Conservation (phyloP, 2,797 vertebrate genomes). For the Myotis pilosus region DNA sequence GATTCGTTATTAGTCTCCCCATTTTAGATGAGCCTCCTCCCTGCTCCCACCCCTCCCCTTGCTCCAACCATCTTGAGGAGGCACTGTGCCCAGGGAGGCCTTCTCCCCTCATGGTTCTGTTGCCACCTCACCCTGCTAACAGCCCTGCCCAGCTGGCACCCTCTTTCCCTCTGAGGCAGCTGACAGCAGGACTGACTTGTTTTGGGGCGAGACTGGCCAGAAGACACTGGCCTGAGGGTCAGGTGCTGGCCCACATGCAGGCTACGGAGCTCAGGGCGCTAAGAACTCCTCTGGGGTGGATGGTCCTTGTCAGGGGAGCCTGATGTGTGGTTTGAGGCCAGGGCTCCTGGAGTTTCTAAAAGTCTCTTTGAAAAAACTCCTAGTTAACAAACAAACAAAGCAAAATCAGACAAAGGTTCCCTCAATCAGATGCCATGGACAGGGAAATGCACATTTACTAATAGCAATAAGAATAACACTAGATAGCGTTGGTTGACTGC, state of each 20-base stretch:
- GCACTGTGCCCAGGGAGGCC: neutral
- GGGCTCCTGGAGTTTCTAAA: neutral
- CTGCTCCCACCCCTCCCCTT: neutral
- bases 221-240: rapidly evolving
- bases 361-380: neutral
- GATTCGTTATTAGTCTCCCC: slow-evolving; percentile 70
- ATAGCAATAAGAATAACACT: neutral
- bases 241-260: neutral
- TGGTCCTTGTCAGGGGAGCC: too few species aligned
- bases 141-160: rapidly evolving
- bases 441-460: neutral
- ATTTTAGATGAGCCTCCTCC: neutral
- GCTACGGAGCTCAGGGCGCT: neutral
- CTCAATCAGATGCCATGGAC: neutral
- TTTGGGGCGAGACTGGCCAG: neutral
- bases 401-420: neutral
- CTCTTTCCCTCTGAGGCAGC: neutral
- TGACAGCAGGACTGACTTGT: neutral
- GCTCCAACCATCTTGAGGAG: neutral
- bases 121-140: neutral
- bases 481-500: too few species aligned
- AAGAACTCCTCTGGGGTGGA: neutral
- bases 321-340: neutral
- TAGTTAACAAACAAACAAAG: neutral
- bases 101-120: neutral